Conservation (phyloP, 2,888 invertebrate genomes). For the Cepaea hortensis region DNA sequence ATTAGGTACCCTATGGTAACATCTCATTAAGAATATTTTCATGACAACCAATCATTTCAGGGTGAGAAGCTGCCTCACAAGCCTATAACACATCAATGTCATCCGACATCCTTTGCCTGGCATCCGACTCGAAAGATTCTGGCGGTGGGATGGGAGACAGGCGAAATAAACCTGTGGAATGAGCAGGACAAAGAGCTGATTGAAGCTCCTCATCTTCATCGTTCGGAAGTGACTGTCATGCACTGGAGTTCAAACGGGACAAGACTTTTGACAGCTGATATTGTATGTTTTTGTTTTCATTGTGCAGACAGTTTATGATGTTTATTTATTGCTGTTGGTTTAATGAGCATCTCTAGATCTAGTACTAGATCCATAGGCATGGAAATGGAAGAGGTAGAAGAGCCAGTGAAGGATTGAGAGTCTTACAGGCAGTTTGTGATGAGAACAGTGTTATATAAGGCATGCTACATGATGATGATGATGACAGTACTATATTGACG, state of each 20-base stretch:
- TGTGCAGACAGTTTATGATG: background rate
- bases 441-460: no score
- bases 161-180: slow-evolving; percentile 90
- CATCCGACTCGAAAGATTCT: slow-evolving; percentile 90
- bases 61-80: slow-evolving; percentile 70
- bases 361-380: no score
- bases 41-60: slow-evolving; percentile 55
- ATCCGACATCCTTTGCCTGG: slow-evolving; percentile 81
- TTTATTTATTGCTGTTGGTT: background rate
- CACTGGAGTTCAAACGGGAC: slow-evolving; percentile 88
- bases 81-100: slow-evolving; percentile 66
- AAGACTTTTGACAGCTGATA: slow-evolving; percentile 90
- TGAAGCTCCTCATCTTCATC: slow-evolving; percentile 80
- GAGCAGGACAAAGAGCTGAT: slow-evolving; percentile 77
- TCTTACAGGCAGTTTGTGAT: no score
- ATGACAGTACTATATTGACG: no score
- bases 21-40: background rate
- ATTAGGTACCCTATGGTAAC: no score
- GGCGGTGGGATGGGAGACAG: slow-evolving; percentile 93
- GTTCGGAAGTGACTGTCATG: slow-evolving; percentile 79
- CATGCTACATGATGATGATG: no score
- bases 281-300: slow-evolving; percentile 77
- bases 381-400: no score
- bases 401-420: no score
- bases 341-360: no score